Base-by-base conservation (phyloP, 2,888 invertebrate genomes). In the Adela reaumurella region DNA sequence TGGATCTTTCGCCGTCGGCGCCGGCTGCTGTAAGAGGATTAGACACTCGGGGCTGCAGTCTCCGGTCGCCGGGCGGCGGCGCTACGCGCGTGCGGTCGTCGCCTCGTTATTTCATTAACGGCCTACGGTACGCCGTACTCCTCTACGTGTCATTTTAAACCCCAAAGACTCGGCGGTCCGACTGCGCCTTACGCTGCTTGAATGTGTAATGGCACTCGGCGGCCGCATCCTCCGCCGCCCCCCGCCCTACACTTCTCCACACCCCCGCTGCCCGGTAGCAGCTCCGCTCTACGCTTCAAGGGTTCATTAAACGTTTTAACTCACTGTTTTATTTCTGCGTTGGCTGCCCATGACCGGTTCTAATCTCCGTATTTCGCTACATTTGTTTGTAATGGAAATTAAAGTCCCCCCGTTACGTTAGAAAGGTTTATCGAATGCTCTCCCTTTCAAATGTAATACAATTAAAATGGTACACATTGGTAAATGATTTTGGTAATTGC, bases 121-220 rank as follows among this genome's bases (percentile, higher is more conserved):
- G 44, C 49, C 44, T 35, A 8, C 48, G 51, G 45, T 46, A 52
- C 47, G 51, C 47, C 44, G 47, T 50, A 50, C 53, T 43, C 49
- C 42, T 42, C 51, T 45, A 43, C 51, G 51, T 50, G 50, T 41
- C 52, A 46, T 48, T 49, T 52, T 50, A 49, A 50, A 50, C 53
- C 52, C 53, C 35, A 35, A 35, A 35, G 35, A 35, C 35, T 35
- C 35, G 55, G 61, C 61, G 61, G 55, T 59, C 57, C 63, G 47
- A 60, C 63, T 61, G 59, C 61, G 54, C 51, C 60, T 63, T 62
- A 57, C 63, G 62, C 63, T 60, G 62, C 59, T 62, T 67, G 67
- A 68, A 68, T 70, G 65, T 65, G 63, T 68, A 68, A 68, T 68
- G 61, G 63, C 55, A 55, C 62, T 59, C 63, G 61, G 64, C 59